A percentile compares a stretch with the other conserved stretches of the same genome.
Evolutionary conservation across 2,113 vertebrate species (phyloP).

Genomic region (Vulpes lagopus): DNA sequence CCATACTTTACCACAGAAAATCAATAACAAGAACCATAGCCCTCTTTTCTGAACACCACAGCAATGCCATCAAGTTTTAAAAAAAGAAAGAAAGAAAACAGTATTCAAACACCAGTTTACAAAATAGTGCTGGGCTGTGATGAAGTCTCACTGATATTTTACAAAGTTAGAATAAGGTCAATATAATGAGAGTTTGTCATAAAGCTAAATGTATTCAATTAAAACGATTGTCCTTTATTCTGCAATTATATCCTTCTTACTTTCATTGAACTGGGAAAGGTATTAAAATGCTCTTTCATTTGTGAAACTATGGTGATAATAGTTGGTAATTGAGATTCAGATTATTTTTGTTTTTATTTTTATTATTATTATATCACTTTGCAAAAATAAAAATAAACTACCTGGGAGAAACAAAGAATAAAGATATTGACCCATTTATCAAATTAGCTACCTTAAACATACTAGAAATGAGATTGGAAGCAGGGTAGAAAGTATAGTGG

Average conservation of each 20-base stretch:
- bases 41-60: not conserved
- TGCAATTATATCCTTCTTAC: not conserved
- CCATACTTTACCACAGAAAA: slow-evolving; percentile 39
- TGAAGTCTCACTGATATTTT: slow-evolving; percentile 26
- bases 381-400: slow-evolving; percentile 53
- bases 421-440: slow-evolving; percentile 31
- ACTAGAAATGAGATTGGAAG: slow-evolving; percentile 11
- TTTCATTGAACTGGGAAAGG: not conserved
- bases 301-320: slow-evolving; percentile 7
- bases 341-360: not conserved
- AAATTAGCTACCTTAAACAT: slow-evolving; percentile 18
- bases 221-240: slow-evolving; percentile 46
- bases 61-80: not conserved
- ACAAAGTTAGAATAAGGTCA: slow-evolving; percentile 48
- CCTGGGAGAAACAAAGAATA: not conserved
- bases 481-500: not conserved
- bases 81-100: not conserved
- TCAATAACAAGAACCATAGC: not conserved
- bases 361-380: slow-evolving; percentile 36
- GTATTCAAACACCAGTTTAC: slow-evolving; percentile 47
- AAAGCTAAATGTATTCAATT: slow-evolving; percentile 58
- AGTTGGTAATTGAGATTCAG: not conserved
- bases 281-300: slow-evolving; percentile 14
- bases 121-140: slow-evolving; percentile 27
- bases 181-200: slow-evolving; percentile 40